Base-by-base conservation (phyloP, 2,888 invertebrate genomes). In the Athetis lepigone region DNA sequence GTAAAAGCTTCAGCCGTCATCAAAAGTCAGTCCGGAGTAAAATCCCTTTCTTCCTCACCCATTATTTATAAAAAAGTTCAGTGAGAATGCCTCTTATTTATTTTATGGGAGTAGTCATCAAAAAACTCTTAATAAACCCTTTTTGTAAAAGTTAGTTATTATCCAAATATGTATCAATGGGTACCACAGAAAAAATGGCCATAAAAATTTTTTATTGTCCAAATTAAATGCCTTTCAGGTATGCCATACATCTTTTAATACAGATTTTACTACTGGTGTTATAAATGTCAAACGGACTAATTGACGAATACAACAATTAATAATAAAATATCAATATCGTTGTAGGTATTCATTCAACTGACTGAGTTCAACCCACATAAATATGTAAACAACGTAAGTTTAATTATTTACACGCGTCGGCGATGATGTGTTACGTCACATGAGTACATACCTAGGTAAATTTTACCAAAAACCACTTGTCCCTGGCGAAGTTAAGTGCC, bases 401-500 rank as follows among this genome's bases (percentile, higher is more conserved):
- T 63, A 52, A 45, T 39, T 39, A 70, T 39, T n/a, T 54, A 42
- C 11, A 23, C 27, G 25, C 37, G 16, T 27, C 43, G 42, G 33
- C 37, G 47, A 57, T 56, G 42, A 33, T 57, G 43, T 60, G 59
- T 52, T 45, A 66, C 42, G 55, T 64, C 60, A 27, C 46, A 66
- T 51, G 71, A 63, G 66, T 73, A 33, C 33, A 0, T 4, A 13
- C 33, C 11, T 33, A 79, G 75, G 80, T 77, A 79, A 83, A 83
- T 85, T 87, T 86, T 81, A 76, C 85, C 80, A 81, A 88, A 89
- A 90, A 85, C 86, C 87, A 88, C 87, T 90, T 88, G 86, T 88
- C 85, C 84, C 85, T 72, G 77, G 79, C 83, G 73, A 78, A 86
- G 88, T 88, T 91, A 92, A 92, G 92, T 91, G 92, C 87, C 88